phyloP scores from a whole-genome alignment of 2,797 vertebrate species.

The Argyrosomus regius region DNA sequence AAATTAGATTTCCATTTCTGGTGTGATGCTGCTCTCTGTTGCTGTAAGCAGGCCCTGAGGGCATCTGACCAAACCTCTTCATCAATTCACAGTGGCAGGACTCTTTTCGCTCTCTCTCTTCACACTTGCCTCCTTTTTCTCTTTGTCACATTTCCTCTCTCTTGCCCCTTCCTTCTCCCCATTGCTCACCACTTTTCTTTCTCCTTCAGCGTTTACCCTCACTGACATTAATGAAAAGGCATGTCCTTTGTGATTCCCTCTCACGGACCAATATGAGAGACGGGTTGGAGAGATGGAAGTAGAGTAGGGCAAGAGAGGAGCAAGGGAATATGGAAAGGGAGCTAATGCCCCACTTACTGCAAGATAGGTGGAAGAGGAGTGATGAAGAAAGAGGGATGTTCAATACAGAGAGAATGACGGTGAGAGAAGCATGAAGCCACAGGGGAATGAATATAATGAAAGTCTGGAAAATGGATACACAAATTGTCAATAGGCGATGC shows the following conservation, averaged over 20 bases:
- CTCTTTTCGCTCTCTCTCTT: conserved; percentile 33
- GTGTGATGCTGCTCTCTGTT: conserved; percentile 57
- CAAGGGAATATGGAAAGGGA: conserved; percentile 50
- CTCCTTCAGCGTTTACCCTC: conserved; percentile 52
- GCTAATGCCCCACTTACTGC: conserved; percentile 66
- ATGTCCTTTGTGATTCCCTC: conserved; percentile 68
- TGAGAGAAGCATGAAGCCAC: conserved; percentile 24
- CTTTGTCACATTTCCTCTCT: conserved; percentile 54
- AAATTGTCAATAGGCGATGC: conserved; percentile 1
- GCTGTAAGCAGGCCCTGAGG: conserved; percentile 66
- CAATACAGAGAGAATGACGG: conserved; percentile 5
- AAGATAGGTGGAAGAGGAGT: conserved; percentile 42
- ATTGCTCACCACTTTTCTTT: conserved; percentile 31
- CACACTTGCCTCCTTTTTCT: conserved; percentile 21
- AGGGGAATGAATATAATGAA: conserved; percentile 39
- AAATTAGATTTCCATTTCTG: conserved; percentile 66
- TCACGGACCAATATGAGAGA: conserved; percentile 34
- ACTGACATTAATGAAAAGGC: conserved; percentile 80
- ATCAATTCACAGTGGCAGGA: conserved; percentile 70
- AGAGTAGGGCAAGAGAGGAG: conserved; percentile 52
- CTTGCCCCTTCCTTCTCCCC: not conserved
- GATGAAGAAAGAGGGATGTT: conserved; percentile 18
- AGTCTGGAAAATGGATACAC: conserved; percentile 38
- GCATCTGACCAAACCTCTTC: conserved; percentile 70
- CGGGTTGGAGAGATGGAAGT: conserved; percentile 48